Conservation (phyloP, 2,113 vertebrate genomes). For the Stigmatopora argus region DNA sequence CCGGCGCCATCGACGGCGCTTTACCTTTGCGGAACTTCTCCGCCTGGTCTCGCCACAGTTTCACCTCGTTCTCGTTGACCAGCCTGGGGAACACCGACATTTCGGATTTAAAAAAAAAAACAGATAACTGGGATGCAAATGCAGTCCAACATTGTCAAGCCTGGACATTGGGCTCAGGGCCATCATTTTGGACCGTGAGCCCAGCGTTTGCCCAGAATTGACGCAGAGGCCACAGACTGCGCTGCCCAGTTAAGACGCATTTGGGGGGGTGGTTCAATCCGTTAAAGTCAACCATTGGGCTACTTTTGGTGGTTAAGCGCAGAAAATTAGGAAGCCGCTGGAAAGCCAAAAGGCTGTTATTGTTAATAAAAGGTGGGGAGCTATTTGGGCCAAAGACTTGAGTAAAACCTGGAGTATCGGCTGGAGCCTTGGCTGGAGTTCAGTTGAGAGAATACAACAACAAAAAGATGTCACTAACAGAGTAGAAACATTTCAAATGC, state of each 20-base stretch:
- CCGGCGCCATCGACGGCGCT: neutral
- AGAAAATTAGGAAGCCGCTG: slow-evolving; percentile 4
- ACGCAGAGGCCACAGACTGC: slow-evolving; percentile 29
- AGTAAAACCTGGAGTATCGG: slow-evolving; percentile 61
- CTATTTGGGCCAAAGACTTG: slow-evolving; percentile 20
- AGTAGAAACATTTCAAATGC: neutral
- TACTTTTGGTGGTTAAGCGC: slow-evolving; percentile 16
- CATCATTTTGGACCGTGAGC: too few species aligned
- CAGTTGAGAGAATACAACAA: slow-evolving; percentile 36
- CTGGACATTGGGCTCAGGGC: neutral
- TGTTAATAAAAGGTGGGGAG: neutral
- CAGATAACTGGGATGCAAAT: slow-evolving; percentile 10
- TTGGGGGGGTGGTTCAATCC: slow-evolving; percentile 6
- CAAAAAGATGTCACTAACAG: slow-evolving; percentile 14
- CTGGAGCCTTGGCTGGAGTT: slow-evolving; percentile 53
- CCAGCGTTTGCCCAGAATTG: slow-evolving; percentile 5
- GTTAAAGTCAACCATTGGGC: slow-evolving; percentile 12
- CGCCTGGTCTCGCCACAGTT: slow-evolving; percentile 92
- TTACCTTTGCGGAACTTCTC: slow-evolving; percentile 96
- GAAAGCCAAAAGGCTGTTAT: neutral
- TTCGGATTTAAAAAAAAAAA: neutral
- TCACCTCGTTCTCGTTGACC: slow-evolving; percentile 96
- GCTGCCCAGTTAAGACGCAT: slow-evolving; percentile 18
- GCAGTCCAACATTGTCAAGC: slow-evolving; percentile 32
- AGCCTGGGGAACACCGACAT: slow-evolving; percentile 70